Evolutionary conservation across 2,888 invertebrate genomes (phyloP).

Genomic region (Acanthosepion pharaonis): DNA sequence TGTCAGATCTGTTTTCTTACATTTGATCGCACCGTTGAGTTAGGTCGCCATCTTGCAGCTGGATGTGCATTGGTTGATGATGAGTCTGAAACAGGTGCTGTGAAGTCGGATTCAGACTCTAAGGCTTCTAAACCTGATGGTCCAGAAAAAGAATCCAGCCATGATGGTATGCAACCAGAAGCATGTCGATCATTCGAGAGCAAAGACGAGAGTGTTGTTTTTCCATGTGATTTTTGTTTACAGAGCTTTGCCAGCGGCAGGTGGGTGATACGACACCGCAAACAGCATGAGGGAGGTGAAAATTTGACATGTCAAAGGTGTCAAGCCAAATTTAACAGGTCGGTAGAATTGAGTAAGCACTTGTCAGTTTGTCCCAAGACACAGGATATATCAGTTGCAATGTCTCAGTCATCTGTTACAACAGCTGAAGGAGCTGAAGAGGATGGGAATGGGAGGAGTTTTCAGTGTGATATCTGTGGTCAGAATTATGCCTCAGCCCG

Average conservation of each 20-base stretch:
- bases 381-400: not conserved
- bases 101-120: not conserved
- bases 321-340: not conserved
- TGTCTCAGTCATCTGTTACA: not conserved
- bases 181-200: not conserved
- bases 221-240: not conserved
- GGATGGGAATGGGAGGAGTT: not conserved
- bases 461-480: conserved; percentile 35
- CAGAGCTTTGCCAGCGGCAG: conserved; percentile 24
- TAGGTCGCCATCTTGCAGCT: not conserved
- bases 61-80: not conserved
- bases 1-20: not conserved
- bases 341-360: conserved; percentile 36
- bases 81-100: not conserved
- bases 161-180: not conserved
- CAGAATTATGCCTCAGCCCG: conserved; percentile 20
- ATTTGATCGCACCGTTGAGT: not conserved
- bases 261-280: conserved; percentile 40
- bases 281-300: not conserved
- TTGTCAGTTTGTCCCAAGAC: not conserved
- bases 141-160: not conserved
- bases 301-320: not conserved
- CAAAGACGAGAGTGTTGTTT: not conserved
- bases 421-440: not conserved
- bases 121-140: not conserved